These are phyloP conservation scores for Lycodopsis pacificus DNA, from an alignment of 2,797 vertebrate genomes.

Conservation along the genomic window DNA sequence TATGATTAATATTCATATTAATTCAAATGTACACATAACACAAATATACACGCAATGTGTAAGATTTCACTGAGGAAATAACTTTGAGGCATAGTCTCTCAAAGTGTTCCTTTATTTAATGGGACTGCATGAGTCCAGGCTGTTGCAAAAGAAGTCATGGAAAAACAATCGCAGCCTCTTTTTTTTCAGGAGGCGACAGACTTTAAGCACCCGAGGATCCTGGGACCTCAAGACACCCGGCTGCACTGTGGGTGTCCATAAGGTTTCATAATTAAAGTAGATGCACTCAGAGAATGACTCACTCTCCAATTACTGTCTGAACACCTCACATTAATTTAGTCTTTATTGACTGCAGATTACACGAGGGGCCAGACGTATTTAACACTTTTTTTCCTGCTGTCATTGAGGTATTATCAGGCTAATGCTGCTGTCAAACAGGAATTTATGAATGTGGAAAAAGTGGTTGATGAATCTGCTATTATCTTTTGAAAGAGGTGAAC, in stretches of 20 bases:
- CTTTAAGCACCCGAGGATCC: slow-evolving; percentile 43
- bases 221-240: slow-evolving; percentile 35
- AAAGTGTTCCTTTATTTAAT: slow-evolving; percentile 40
- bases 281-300: slow-evolving; percentile 55
- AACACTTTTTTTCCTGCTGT: slow-evolving; percentile 44
- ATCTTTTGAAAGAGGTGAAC: slow-evolving; percentile 37
- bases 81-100: not conserved
- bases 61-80: slow-evolving; percentile 27
- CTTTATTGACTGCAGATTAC: slow-evolving; percentile 63
- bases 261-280: slow-evolving; percentile 58
- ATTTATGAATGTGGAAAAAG: slow-evolving; percentile 38
- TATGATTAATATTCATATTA: not conserved
- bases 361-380: slow-evolving; percentile 22
- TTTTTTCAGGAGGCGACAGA: slow-evolving; percentile 43
- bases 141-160: slow-evolving; percentile 44
- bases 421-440: slow-evolving; percentile 32
- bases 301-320: slow-evolving; percentile 38
- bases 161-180: slow-evolving; percentile 55
- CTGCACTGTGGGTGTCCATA: slow-evolving; percentile 49
- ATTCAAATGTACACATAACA: slow-evolving; percentile 6
- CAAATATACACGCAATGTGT: slow-evolving; percentile 9
- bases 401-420: slow-evolving; percentile 26
- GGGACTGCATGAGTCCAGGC: slow-evolving; percentile 15
- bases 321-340: slow-evolving; percentile 50
- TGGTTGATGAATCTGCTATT: slow-evolving; percentile 42